Percentiles rank a stretch among this genome's conserved stretches.
phyloP scores from a whole-genome alignment of 2,797 vertebrate genomes.

The Bradypus variegatus region DNA sequence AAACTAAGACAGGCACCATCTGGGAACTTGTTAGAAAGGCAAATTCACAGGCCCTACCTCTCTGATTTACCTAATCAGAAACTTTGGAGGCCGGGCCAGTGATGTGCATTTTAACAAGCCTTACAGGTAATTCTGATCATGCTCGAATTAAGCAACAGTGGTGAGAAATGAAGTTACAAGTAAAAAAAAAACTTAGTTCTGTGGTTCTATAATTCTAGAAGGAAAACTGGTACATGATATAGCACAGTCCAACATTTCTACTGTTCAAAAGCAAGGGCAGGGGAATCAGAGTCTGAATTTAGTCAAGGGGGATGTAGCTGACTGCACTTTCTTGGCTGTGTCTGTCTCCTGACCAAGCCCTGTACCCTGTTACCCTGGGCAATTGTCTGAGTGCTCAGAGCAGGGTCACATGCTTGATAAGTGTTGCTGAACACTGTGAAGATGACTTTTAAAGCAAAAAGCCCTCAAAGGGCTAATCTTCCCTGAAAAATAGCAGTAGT shows the following conservation, averaged over 20 bases:
- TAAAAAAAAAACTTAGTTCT: not conserved
- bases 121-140: not conserved
- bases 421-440: not conserved
- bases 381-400: not conserved
- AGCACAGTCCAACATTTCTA: not conserved
- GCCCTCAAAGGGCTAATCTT: not conserved
- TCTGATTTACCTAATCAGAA: not conserved
- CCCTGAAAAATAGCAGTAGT: not conserved
- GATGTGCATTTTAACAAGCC: not conserved
- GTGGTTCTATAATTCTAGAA: not conserved
- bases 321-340: not conserved
- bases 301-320: not conserved
- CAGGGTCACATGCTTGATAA: not conserved
- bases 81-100: not conserved
- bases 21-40: not conserved
- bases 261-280: fast-evolving
- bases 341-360: not conserved
- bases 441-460: not conserved
- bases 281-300: not conserved
- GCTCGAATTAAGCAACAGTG: not conserved
- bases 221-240: not conserved
- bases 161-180: not conserved
- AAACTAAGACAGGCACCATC: no score
- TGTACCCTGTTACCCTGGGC: not conserved
- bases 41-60: not conserved